A percentile compares a stretch with the other conserved stretches of the same genome.
phyloP scores from a whole-genome alignment of 2,888 invertebrate species.

The Pharmacophagus antenor region DNA sequence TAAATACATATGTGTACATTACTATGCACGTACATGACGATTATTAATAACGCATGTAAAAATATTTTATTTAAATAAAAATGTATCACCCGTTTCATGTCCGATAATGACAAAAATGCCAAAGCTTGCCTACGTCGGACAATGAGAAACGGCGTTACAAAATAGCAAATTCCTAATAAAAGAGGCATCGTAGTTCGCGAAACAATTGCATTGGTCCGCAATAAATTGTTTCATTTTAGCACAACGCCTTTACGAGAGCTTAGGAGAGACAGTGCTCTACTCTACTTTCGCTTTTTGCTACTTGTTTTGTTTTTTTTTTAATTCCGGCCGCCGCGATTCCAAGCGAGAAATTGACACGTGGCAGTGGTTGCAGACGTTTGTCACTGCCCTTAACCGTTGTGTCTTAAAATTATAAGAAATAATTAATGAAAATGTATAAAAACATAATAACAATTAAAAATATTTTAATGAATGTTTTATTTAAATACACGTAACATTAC shows the following conservation, averaged over 20 bases:
- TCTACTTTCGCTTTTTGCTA: conserved; percentile 69
- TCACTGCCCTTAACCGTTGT: neutral
- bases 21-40: too few species aligned
- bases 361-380: conserved; percentile 47
- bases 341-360: conserved; percentile 66
- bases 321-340: conserved; percentile 50
- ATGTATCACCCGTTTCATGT: neutral
- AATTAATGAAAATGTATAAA: neutral
- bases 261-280: too few species aligned
- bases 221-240: conserved; percentile 65
- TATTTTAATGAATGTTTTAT: too few species aligned
- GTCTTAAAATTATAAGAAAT: neutral
- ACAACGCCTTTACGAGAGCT: conserved; percentile 52
- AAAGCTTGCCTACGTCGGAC: conserved; percentile 37
- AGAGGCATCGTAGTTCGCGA: conserved; percentile 39
- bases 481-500: too few species aligned
- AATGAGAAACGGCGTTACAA: conserved; percentile 45
- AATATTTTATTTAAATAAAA: neutral
- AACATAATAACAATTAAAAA: neutral
- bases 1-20: too few species aligned
- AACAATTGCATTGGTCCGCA: conserved; percentile 51
- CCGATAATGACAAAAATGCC: conserved; percentile 28
- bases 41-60: neutral
- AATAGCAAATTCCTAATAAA: conserved; percentile 47
- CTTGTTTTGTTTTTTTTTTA: conserved; percentile 62